Base-by-base conservation (phyloP, 2,797 vertebrate species). In the Gambelia wislizenii region DNA sequence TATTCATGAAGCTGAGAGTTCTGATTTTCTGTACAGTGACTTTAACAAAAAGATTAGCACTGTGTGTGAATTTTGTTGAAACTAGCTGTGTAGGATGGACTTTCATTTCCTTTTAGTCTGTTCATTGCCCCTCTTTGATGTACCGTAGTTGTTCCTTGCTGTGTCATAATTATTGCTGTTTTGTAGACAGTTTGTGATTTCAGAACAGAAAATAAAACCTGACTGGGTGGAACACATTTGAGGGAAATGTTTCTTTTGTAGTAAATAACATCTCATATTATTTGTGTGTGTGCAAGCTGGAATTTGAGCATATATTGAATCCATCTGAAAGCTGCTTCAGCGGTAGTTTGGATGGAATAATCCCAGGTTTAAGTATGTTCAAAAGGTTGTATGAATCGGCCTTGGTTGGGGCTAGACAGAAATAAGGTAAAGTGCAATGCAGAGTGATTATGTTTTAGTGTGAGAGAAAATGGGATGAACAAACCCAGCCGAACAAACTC, bases 31-130 rank as follows among this genome's bases (percentile, higher is more conserved):
- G 6, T 54, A 84, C 27, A n/a, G 6, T 59, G 44, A 86, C 47
- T 44, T 87, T 13, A 84, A 80, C 30, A 36, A 89, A 56, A 89
- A 69, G n/a, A 83, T 87, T 84, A 89, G 18, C 77, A 13, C 36
- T 79, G 64, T 79, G 44, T 89, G 47, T 18, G 5, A 54, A 56
- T 84, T 54, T n/a, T 75, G 59, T 42, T 70, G 81, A 52, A 80
- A 76, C 49, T 54, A 90, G 76, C 20, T 36, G 7, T 12, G 30
- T n/a, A 61, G 33, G 14, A 36, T 84, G 18, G 52, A 87, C 18
- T 85, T 90, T 70, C n/a, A 9, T 0, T 14, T 92, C 47, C n/a
- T 83, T 16, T 81, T 84, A 20, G 49, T 85, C 52, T 87, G 16
- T 81, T 52, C 33, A 16, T n/a, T 72, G 27, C n/a, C 75, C 89